Evolutionary conservation across 2,888 invertebrate genomes (phyloP).

Genomic region (Troides helena): DNA sequence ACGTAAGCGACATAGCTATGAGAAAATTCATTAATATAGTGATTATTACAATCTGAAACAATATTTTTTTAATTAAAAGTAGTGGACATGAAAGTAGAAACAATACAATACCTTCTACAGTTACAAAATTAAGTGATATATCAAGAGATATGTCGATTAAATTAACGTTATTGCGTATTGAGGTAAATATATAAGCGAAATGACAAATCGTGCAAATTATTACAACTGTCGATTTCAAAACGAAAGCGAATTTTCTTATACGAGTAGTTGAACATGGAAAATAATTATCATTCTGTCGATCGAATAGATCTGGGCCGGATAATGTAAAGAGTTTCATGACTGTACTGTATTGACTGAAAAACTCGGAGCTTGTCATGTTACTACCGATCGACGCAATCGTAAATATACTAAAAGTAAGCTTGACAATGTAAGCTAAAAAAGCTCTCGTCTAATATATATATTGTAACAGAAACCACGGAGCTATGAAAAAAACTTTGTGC

Average conservation of each 20-base stretch:
- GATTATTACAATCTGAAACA: too few species aligned
- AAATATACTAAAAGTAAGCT: not conserved
- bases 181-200: conserved; percentile 8
- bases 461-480: not conserved
- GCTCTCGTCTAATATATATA: not conserved
- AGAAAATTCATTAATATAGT: too few species aligned
- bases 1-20: not conserved
- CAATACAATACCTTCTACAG: conserved; percentile 15
- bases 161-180: not conserved
- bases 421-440: not conserved
- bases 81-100: not conserved
- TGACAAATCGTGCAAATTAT: conserved; percentile 14
- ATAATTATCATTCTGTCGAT: not conserved
- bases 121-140: conserved; percentile 9
- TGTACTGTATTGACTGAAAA: not conserved
- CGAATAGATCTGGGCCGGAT: conserved; percentile 19
- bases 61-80: too few species aligned
- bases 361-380: not conserved
- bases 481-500: not conserved
- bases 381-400: not conserved
- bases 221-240: conserved; percentile 6
- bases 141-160: conserved; percentile 18
- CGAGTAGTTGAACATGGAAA: not conserved
- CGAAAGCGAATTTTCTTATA: conserved; percentile 8
- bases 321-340: conserved; percentile 9